Conservation (phyloP, 2,113 vertebrate genomes). For the Sinocyclocheilus anshuiensis region DNA sequence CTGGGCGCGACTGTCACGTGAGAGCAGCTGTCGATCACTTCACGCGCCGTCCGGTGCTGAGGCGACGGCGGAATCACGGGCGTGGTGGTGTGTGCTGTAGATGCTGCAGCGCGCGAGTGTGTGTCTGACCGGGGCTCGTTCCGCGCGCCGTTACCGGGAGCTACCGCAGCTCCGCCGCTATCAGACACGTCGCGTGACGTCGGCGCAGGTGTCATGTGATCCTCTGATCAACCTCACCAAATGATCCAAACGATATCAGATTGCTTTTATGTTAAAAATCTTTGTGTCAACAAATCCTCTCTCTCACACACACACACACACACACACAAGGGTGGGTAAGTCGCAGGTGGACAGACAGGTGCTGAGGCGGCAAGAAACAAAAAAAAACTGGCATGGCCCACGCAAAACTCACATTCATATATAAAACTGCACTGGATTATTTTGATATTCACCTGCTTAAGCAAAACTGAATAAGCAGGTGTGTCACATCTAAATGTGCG, state of each 20-base stretch:
- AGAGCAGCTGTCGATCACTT: conserved; percentile 25
- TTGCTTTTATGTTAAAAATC: too few species aligned
- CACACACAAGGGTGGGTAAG: background rate
- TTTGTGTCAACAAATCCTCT: too few species aligned
- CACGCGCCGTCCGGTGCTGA: conserved; percentile 11
- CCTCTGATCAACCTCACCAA: background rate
- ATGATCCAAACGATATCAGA: background rate
- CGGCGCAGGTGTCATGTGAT: conserved; percentile 54
- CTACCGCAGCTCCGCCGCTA: conserved; percentile 70
- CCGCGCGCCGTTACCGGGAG: conserved; percentile 70
- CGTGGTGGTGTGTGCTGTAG: background rate
- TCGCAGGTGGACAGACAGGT: conserved; percentile 55
- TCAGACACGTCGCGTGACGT: conserved; percentile 61
- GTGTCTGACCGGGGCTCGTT: conserved; percentile 63
- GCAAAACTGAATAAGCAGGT: conserved; percentile 34
- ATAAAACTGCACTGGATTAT: conserved; percentile 30
- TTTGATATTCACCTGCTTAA: conserved; percentile 43
- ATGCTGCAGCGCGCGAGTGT: background rate
- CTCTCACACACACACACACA: background rate
- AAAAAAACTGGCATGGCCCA: conserved; percentile 49
- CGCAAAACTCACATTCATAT: conserved; percentile 30
- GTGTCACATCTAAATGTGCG: background rate
- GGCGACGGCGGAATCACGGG: background rate
- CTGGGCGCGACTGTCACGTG: conserved; percentile 39
- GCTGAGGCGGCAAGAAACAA: conserved; percentile 58